Conservation (phyloP, 2,888 invertebrate species). For the Coleophora deauratella region DNA sequence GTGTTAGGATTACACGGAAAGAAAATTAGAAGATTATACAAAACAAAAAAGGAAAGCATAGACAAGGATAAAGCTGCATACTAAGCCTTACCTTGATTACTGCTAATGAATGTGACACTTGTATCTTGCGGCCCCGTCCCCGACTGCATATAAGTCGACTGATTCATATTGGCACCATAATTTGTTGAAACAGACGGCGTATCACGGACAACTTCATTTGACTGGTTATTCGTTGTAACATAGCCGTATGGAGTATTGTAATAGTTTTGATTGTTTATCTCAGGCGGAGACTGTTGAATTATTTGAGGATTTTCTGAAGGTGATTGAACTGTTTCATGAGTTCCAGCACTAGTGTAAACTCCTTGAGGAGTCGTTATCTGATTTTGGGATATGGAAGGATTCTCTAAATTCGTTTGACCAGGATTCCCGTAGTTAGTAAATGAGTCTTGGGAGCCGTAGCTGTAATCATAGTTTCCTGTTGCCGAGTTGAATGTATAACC, state of each 20-base stretch:
- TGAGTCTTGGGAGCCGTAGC: conserved; percentile 74
- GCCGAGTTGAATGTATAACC: conserved; percentile 75
- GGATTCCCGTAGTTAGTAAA: conserved; percentile 29
- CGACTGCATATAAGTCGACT: conserved; percentile 57
- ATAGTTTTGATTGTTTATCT: conserved; percentile 36
- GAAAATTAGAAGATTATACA: not conserved
- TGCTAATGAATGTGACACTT: conserved; percentile 40
- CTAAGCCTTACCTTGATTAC: conserved; percentile 54
- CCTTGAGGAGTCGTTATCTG: conserved; percentile 40
- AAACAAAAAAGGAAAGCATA: too few species aligned
- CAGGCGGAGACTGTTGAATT: conserved; percentile 13
- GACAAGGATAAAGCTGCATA: too few species aligned
- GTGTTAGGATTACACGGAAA: conserved; percentile 6
- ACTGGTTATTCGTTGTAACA: conserved; percentile 41
- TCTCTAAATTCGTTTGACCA: conserved; percentile 30
- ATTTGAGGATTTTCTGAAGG: conserved; percentile 49
- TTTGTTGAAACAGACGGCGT: conserved; percentile 36
- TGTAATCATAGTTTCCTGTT: conserved; percentile 75
- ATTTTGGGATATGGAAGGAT: conserved; percentile 33
- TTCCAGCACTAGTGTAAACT: conserved; percentile 65
- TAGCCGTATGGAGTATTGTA: conserved; percentile 69
- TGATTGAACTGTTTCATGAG: conserved; percentile 59
- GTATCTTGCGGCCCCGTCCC: conserved; percentile 44
- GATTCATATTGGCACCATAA: conserved; percentile 46
- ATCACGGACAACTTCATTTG: conserved; percentile 32